Percentiles rank a stretch among this genome's conserved stretches.
Conservation (phyloP, 2,113 vertebrate genomes). For the Calidris pygmaea region DNA sequence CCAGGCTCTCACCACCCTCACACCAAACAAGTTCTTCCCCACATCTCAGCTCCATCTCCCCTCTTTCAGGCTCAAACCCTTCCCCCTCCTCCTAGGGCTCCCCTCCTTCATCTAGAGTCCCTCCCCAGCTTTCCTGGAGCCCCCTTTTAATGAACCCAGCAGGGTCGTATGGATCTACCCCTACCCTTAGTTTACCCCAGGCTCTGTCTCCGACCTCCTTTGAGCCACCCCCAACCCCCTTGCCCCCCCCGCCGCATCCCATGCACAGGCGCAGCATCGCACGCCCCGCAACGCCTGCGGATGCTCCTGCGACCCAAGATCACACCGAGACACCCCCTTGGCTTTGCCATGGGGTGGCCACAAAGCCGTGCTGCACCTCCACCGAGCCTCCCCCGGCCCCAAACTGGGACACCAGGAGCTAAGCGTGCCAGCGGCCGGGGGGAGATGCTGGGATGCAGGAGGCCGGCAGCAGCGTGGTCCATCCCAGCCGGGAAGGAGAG, state of each 20-base stretch:
- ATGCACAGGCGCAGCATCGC: not conserved
- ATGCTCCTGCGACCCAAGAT: not conserved
- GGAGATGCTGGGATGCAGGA: not conserved
- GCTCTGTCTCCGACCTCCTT: not conserved
- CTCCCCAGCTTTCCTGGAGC: too few species aligned
- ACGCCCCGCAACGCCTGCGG: accelerated
- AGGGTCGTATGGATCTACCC: accelerated
- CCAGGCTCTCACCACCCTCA: too few species aligned
- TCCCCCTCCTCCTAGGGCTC: too few species aligned
- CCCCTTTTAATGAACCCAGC: not conserved
- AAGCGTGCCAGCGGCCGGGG: not conserved
- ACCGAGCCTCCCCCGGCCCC: not conserved
- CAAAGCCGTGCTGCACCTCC: accelerated
- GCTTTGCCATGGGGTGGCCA: accelerated
- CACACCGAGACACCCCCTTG: accelerated
- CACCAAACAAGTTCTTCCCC: too few species aligned
- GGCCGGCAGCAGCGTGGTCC: not conserved
- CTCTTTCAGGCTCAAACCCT: too few species aligned
- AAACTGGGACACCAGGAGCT: not conserved
- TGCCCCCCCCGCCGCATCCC: not conserved
- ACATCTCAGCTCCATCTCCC: too few species aligned
- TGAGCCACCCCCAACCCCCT: not conserved
- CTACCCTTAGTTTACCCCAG: not conserved
- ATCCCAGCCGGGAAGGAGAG: accelerated
- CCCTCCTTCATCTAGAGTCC: too few species aligned